Percentiles rank a stretch among this genome's conserved stretches.
These are phyloP conservation scores for Thera britannica DNA, from an alignment of 2,888 invertebrate genomes.

Conservation along the genomic window DNA sequence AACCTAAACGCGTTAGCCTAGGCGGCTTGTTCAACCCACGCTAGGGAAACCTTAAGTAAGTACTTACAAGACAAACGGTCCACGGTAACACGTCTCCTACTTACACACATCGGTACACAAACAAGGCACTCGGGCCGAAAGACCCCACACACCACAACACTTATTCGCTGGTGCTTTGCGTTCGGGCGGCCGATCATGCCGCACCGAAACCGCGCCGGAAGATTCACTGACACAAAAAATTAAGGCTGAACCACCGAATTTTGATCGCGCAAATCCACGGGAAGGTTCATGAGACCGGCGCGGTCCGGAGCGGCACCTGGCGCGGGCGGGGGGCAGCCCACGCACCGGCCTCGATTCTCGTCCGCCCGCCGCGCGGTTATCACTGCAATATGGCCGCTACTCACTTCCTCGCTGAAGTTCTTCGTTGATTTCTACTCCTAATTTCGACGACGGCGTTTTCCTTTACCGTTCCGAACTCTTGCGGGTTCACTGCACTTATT, in stretches of 20 bases:
- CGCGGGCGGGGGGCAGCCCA: slow-evolving; percentile 84
- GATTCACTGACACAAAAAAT: slow-evolving; percentile 79
- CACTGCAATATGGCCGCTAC: slow-evolving; percentile 86
- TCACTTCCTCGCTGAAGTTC: slow-evolving; percentile 85
- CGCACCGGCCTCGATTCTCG: slow-evolving; percentile 85
- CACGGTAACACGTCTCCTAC: slow-evolving; percentile 78
- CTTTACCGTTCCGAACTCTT: slow-evolving; percentile 84
- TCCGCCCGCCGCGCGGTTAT: slow-evolving; percentile 85
- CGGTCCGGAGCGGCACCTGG: slow-evolving; percentile 86
- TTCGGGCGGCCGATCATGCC: slow-evolving; percentile 62
- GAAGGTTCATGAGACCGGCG: slow-evolving; percentile 85
- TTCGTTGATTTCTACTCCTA: slow-evolving; percentile 84
- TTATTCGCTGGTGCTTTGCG: slow-evolving; percentile 46
- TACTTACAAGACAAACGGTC: slow-evolving; percentile 81
- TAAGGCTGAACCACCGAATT: slow-evolving; percentile 78
- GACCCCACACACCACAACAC: slow-evolving; percentile 81
- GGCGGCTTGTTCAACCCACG: slow-evolving; percentile 49
- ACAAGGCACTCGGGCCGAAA: slow-evolving; percentile 72
- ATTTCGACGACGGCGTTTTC: slow-evolving; percentile 84
- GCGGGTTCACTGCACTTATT: slow-evolving; percentile 85
- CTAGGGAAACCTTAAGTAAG: slow-evolving; percentile 61
- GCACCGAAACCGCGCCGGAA: slow-evolving; percentile 76
- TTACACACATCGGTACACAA: slow-evolving; percentile 75
- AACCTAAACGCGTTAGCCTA: slow-evolving; percentile 48
- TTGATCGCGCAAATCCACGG: slow-evolving; percentile 85